A percentile compares a stretch with the other conserved stretches of the same genome.
These are phyloP conservation scores for Thamnophis sirtalis DNA, from an alignment of 2,113 vertebrate genomes.

Conservation along the genomic window DNA sequence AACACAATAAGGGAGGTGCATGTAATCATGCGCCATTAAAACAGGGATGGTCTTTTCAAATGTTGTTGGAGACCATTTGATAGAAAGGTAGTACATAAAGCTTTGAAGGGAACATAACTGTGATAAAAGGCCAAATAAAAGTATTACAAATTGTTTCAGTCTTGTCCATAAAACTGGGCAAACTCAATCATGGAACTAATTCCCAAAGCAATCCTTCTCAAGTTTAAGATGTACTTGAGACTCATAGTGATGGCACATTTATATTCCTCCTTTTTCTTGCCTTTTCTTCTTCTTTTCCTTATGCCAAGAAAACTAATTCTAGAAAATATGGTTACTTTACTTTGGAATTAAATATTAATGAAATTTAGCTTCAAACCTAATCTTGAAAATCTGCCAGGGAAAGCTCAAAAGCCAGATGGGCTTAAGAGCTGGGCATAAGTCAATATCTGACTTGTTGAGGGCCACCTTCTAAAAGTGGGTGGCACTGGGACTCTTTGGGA, in stretches of 20 bases:
- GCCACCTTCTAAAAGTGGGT: neutral
- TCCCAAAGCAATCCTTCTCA: neutral
- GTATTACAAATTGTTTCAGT: neutral
- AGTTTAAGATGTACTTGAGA: neutral
- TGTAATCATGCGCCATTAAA: neutral
- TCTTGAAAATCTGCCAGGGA: neutral
- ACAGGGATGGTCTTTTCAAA: neutral
- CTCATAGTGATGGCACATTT: neutral
- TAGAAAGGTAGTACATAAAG: neutral
- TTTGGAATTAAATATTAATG: neutral
- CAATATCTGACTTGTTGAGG: neutral
- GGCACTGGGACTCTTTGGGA: neutral
- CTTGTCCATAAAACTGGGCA: neutral
- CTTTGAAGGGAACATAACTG: neutral
- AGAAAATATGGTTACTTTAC: neutral
- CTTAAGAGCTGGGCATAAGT: neutral
- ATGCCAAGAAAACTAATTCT: neutral
- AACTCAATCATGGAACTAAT: too few species aligned
- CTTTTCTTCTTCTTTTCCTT: neutral
- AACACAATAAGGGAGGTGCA: neutral
- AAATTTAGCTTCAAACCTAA: neutral
- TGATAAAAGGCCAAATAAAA: neutral
- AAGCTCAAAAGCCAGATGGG: neutral
- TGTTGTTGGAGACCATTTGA: neutral
- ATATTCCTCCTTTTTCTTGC: neutral